These are phyloP conservation scores for Ernsta delagoae DNA, from an alignment of 2,888 invertebrate genomes.

Conservation along the genomic window DNA sequence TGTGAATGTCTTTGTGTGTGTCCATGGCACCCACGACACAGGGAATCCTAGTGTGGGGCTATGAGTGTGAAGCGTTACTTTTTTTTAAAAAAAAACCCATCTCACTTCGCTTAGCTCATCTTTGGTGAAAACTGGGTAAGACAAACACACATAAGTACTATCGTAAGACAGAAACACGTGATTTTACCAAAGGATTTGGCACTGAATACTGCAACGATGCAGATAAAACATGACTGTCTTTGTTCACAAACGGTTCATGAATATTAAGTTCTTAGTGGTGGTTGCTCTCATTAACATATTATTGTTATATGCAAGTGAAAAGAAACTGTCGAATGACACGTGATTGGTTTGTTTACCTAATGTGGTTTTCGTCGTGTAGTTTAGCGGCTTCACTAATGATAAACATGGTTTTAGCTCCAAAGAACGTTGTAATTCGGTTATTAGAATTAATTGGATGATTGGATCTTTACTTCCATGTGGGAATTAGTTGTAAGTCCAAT, in stretches of 20 bases:
- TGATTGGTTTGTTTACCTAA: background rate
- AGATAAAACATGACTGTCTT: background rate
- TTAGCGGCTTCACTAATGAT: background rate
- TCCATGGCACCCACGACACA: too few relatives aligned
- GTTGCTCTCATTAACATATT: background rate
- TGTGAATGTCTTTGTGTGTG: too few relatives aligned
- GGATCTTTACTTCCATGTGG: background rate
- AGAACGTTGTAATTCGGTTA: background rate
- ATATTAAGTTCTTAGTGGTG: background rate
- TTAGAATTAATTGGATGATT: background rate
- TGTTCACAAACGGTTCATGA: background rate
- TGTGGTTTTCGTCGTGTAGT: background rate
- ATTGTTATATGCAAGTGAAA: background rate
- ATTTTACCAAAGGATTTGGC: too few relatives aligned
- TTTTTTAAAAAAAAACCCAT: constrained; percentile 57
- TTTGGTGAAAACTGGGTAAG: too few relatives aligned
- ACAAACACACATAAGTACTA: too few relatives aligned
- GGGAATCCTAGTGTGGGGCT: too few relatives aligned
- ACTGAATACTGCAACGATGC: background rate
- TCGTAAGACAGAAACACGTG: too few relatives aligned
- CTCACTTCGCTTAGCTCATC: too few relatives aligned
- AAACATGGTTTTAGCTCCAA: background rate
- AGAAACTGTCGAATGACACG: background rate
- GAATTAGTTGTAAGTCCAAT: background rate
- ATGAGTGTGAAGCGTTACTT: too few relatives aligned